Base-by-base conservation (phyloP, 1,140 invertebrate species). In the Mactra quadrangularis region DNA sequence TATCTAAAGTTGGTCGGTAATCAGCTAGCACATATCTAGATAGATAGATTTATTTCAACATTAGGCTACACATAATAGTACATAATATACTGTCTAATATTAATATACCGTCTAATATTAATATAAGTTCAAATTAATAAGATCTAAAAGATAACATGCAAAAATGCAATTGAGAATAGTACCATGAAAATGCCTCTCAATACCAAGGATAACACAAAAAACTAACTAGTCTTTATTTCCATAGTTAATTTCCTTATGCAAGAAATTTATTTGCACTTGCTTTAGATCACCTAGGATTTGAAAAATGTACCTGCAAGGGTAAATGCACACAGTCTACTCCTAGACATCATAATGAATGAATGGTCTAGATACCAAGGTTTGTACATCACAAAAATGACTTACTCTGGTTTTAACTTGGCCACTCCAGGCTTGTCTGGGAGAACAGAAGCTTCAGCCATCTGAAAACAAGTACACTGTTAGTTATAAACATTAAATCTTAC, bases 21-120 rank as follows among this genome's bases (percentile, higher is more conserved):
- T 90, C 82, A 15, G 70, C 22, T 25, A 87, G 27, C 15, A 90
- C 29, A 62, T 74, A 90, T 29, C 88, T 89, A 50, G 6, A 83
- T 57, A 62, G 15, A 50, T 17, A 78, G 19, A 77, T 27, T 27
- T 27, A 53, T 53, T 4, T 53, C 6, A 6, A 19, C 53, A 55
- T 11, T 7, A 15, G 4, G 6, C 13, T 11, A 11, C n/a, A 11
- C 25, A 6, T 55, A 11, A 7, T 19, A 11, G 9, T 47, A 47
- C 45, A 19, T 47, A 47, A 9, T 11, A 19, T 47, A 47, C 45
- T 19, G 9, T 47, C 45, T 11, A 47, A 11, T 11, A 47, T 11
- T 47, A 47, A 47, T 47, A 19, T 11, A 47, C 19, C 19, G 9
- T 11, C 45, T 47, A 47, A 47, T 47, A 11, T 11, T 19, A 11